Evolutionary conservation across 2,888 invertebrate species (phyloP), one percentile per base, ranked within the genome.

Genomic region (Drosophila limbata): DNA sequence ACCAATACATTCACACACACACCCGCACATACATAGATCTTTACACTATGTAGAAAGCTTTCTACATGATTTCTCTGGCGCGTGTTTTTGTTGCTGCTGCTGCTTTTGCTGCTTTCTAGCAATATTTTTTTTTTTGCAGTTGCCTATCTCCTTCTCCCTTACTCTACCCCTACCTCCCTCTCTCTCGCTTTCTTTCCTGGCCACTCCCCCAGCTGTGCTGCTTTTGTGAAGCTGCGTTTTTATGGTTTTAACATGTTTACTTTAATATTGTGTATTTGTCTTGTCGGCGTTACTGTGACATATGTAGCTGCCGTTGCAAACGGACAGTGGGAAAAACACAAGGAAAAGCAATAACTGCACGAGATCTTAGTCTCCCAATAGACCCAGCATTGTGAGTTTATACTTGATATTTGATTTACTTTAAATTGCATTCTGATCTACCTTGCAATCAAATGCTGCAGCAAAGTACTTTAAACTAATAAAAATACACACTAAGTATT

Each of bases 161-260:
- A 1, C 25, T 25, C 25, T 25, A 28, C 28, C 8, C 28, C 17
- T n/a, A 11, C 21, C 33, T 13, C 10, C 10, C 9, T 31, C 31
- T 8, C 28, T 28, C 21, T 15, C 11, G 0, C 28, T 10, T 4
- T 8, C 4, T 9, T 13, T 10, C 31, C 10, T 3, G 11, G 8
- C 50, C 53, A n/a, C 17, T 53, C 51, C 52, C 13, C n/a, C 21
- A 50, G 80, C 42, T 42, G 42, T 66, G 47, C 71, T 64, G 65
- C 74, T 55, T 63, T 73, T 71, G 85, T 76, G 74, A 53, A 88
- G 80, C 63, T 88, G 83, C 80, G 73, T 79, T 89, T 84, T 88
- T 84, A 84, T 89, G 88, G 89, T 75, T 79, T 84, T 82, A 88
- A 89, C 88, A 85, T 84, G 84, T 89, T 88, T 89, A 88, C 89